Percentiles rank a stretch among this genome's conserved stretches.
Conservation (phyloP, 2,888 invertebrate species). For the Chloroclysta siterata region DNA sequence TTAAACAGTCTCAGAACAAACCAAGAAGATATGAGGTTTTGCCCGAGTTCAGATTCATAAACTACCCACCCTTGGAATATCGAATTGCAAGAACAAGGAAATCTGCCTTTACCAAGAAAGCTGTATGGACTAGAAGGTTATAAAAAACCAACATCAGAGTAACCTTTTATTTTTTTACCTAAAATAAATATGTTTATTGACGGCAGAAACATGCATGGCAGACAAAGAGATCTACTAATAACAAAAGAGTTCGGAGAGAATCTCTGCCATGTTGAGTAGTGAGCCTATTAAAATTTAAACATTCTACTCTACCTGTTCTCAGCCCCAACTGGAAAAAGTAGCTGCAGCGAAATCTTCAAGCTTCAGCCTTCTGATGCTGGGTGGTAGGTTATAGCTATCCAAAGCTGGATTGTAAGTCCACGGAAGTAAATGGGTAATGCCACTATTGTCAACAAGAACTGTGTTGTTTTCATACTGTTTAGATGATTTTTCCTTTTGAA, state of each 20-base stretch:
- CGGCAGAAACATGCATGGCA: no score
- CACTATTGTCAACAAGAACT: slow-evolving; percentile 62
- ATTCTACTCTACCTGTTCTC: slow-evolving; percentile 7
- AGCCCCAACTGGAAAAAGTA: slow-evolving; percentile 85
- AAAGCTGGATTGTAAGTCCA: slow-evolving; percentile 84
- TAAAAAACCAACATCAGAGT: background rate
- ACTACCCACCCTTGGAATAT: slow-evolving; percentile 51
- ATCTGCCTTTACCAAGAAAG: background rate
- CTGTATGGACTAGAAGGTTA: slow-evolving; percentile 12
- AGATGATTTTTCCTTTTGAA: slow-evolving; percentile 58
- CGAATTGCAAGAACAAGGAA: slow-evolving; percentile 13
- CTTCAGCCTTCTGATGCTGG: slow-evolving; percentile 84
- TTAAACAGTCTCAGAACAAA: slow-evolving; percentile 39
- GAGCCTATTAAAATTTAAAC: no score
- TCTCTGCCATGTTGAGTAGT: no score
- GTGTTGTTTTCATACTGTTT: slow-evolving; percentile 49
- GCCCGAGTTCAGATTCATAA: slow-evolving; percentile 56
- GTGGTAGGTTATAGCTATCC: slow-evolving; percentile 82
- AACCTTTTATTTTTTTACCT: no score
- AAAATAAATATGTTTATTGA: no score
- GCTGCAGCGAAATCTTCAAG: slow-evolving; percentile 79
- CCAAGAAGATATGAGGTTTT: slow-evolving; percentile 42
- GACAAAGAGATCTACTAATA: no score
- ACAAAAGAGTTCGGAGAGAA: no score
- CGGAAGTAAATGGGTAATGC: slow-evolving; percentile 72